Base-by-base conservation (phyloP, 2,797 vertebrate species). In the Champsocephalus esox region DNA sequence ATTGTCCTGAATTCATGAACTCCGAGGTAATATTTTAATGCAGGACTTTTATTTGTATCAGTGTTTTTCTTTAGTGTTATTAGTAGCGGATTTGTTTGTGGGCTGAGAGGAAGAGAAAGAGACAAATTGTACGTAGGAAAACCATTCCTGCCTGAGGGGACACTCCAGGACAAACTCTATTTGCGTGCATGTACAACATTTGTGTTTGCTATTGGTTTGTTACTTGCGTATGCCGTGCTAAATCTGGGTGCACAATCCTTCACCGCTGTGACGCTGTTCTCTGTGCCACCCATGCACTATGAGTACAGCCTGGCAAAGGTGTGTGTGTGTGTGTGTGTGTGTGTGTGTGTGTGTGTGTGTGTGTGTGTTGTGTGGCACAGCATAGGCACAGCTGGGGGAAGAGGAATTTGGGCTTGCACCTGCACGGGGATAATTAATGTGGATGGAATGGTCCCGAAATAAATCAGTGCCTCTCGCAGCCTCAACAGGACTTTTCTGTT, bases 401-500 rank as follows among this genome's bases (percentile, higher is more conserved):
- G 89, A 94, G 87, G 86, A 92, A 94, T 95, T 94, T 92, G 92
- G 92, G 85, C 92, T 90, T 91, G 93, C 95, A 96, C 95, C 95
- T 96, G 94, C 89, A 69, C 70, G 13, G 70, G 85, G 87, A 90
- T 95, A 95, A 96, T 95, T 93, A 95, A 96, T 96, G 94, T 92
- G 92, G 87, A 93, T 19, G 72, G 80, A 89, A 80, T 73, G 62
- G 79, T 90, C 89, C 91, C 84, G 75, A 94, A 94, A 95, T 96
- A 95, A 95, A 96, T 95, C 95, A 95, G 92, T 86, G 94, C 87
- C 94, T 94, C 92, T 93, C 82, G 88, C 92, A 90, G 93, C 90
- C 92, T 95, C 94, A 95, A 94, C 92, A 90, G 93, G 92, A 94
- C 93, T 95, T 95, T 95, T 94, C 94, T 93, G 93, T 95, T 95